phyloP scores from a whole-genome alignment of 2,888 invertebrate genomes.

The Ochropleura plecta region DNA sequence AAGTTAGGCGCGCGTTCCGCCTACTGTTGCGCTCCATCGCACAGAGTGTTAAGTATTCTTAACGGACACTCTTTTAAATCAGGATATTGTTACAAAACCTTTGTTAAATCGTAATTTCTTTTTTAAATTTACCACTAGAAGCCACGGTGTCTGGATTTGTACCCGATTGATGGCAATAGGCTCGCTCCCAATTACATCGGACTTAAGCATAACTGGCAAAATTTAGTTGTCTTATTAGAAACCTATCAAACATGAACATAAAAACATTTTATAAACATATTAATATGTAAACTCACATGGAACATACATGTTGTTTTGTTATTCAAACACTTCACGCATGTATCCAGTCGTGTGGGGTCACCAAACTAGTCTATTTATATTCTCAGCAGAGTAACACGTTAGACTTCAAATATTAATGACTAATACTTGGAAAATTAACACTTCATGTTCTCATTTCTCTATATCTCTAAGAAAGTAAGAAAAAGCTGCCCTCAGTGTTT shows the following conservation, averaged over 20 bases:
- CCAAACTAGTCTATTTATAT: conserved; percentile 44
- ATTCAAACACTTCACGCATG: conserved; percentile 24
- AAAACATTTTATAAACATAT: conserved; percentile 3
- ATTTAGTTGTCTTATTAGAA: too few relatives aligned
- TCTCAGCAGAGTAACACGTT: conserved; percentile 13
- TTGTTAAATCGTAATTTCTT: too few relatives aligned
- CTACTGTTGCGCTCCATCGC: too few relatives aligned
- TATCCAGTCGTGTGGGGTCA: conserved; percentile 41
- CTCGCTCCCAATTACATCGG: too few relatives aligned
- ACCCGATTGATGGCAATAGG: too few relatives aligned
- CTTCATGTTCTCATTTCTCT: conserved; percentile 15
- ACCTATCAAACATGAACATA: not conserved
- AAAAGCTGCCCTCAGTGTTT: not conserved
- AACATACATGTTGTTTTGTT: conserved; percentile 4
- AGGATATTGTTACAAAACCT: too few relatives aligned
- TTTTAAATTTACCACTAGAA: too few relatives aligned
- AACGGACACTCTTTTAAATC: too few relatives aligned
- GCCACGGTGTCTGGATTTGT: too few relatives aligned
- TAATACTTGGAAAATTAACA: conserved; percentile 11
- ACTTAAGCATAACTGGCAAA: too few relatives aligned
- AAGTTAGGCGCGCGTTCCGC: too few relatives aligned
- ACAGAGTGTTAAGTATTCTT: too few relatives aligned
- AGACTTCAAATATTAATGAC: conserved; percentile 18
- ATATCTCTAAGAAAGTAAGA: not conserved
- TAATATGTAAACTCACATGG: conserved; percentile 12